A percentile compares a stretch with the other conserved stretches of the same genome.
These are phyloP conservation scores for Lacerta bilineata DNA, from an alignment of 2,797 vertebrate species.

Conservation along the genomic window DNA sequence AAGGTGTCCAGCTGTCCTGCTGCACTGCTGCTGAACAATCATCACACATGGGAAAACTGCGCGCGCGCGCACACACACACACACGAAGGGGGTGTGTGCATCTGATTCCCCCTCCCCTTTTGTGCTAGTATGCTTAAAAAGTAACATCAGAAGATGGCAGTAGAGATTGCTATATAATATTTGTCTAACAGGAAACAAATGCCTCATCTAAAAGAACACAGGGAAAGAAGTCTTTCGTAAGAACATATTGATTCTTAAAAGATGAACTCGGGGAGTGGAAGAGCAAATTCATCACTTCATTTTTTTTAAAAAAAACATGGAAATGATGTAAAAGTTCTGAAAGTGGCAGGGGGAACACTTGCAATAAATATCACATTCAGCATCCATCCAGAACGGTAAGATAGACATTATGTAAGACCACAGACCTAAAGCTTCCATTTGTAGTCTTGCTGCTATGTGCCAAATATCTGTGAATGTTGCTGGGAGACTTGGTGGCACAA, in stretches of 20 bases:
- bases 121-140: conserved; percentile 42
- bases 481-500: conserved; percentile 21
- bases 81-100: neutral
- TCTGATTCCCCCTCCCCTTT: neutral
- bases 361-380: conserved; percentile 36
- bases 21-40: too few relatives aligned
- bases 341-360: conserved; percentile 49
- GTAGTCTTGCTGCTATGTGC: conserved; percentile 36
- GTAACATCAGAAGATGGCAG: conserved; percentile 79
- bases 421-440: neutral
- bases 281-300: conserved; percentile 64
- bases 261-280: conserved; percentile 67
- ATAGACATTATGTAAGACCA: conserved; percentile 22
- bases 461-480: neutral
- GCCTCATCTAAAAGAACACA: conserved; percentile 46
- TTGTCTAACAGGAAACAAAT: conserved; percentile 40
- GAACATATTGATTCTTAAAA: conserved; percentile 66
- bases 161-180: conserved; percentile 72
- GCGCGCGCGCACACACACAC: too few relatives aligned
- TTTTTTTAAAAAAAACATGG: conserved; percentile 19
- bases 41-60: too few relatives aligned
- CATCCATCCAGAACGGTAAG: conserved; percentile 36
- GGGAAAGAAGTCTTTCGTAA: conserved; percentile 57
- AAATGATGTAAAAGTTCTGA: conserved; percentile 62
- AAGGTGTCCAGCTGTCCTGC: too few relatives aligned